Evolutionary conservation across 2,797 vertebrate species (phyloP), one percentile per base, ranked within the genome.

Genomic region (Smutsia gigantea): DNA sequence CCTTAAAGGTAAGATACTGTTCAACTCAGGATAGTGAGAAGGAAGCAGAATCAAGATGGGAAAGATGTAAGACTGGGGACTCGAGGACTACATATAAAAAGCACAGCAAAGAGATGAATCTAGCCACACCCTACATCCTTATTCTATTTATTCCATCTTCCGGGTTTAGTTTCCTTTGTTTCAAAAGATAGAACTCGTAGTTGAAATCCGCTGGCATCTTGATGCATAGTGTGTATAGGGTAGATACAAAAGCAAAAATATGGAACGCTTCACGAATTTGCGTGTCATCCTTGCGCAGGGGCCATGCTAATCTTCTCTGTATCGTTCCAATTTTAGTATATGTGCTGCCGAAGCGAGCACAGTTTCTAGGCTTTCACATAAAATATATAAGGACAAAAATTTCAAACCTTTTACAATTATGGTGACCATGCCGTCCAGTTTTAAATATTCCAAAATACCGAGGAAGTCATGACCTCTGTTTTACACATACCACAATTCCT

Each of bases 291-390:
- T 98, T 98, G 97, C 97, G 97, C 97, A 98, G 97, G 97, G 97
- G 97, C 97, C 97, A 97, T 98, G 97, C 97, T 98, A 98, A 97
- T 98, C 97, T 98, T 98, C 97, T 98, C 97, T 98, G 97, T 97
- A 97, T 98, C 96, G 97, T 98, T 98, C 96, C 97, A 98, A 97
- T 98, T 98, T 98, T 98, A 98, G 97, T 98, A 97, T 97, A 97
- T 98, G 96, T 97, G 97, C 97, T 96, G 97, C 97, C 97, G 96
- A 98, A 97, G 97, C 97, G 81, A 98, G 96, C 97, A 98, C 97
- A 0, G 0, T 0, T 0, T 0, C 0, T 0, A 0, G 0, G 0
- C 0, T 0, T 0, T 0, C 18, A 0, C 13, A 0, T 0, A 0
- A 0, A 0, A 0, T 83, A 97, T 93, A 97, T 97, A 86, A 85